Evolutionary conservation across 2,113 vertebrate species (phyloP).

Genomic region (Mellivora capensis): DNA sequence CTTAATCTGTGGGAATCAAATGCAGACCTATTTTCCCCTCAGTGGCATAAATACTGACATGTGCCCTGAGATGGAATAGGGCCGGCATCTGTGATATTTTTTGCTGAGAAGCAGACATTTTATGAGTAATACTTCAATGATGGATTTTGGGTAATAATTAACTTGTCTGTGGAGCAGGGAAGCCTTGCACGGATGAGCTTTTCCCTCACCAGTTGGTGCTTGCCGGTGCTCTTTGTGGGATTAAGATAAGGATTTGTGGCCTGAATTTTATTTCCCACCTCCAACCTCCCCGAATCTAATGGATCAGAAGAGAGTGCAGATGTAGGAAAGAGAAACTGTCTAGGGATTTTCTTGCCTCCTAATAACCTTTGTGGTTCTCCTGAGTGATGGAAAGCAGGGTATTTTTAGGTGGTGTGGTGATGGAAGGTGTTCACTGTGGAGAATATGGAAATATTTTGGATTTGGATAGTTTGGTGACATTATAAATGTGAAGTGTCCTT

Average conservation of each 20-base stretch:
- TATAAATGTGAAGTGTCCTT: slow-evolving; percentile 31
- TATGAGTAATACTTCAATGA: not conserved
- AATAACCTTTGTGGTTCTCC: slow-evolving; percentile 44
- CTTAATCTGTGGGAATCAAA: not conserved
- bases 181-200: not conserved
- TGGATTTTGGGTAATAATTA: slow-evolving; percentile 45
- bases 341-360: slow-evolving; percentile 59
- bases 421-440: slow-evolving; percentile 31
- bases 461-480: slow-evolving; percentile 42
- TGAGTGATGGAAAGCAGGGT: slow-evolving; percentile 39
- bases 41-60: not conserved
- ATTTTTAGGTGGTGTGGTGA: slow-evolving; percentile 66
- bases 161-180: not conserved
- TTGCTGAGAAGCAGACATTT: slow-evolving; percentile 1
- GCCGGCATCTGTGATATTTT: not conserved
- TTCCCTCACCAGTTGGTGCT: not conserved
- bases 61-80: not conserved
- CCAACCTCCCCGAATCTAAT: not conserved
- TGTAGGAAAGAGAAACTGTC: not conserved
- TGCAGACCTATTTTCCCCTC: not conserved
- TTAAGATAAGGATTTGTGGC: not conserved
- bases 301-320: slow-evolving; percentile 21
- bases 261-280: slow-evolving; percentile 45
- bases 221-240: slow-evolving; percentile 15
- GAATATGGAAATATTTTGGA: slow-evolving; percentile 30